phyloP scores from a whole-genome alignment of 1,140 invertebrate species.

The Zaprionus davidi region DNA sequence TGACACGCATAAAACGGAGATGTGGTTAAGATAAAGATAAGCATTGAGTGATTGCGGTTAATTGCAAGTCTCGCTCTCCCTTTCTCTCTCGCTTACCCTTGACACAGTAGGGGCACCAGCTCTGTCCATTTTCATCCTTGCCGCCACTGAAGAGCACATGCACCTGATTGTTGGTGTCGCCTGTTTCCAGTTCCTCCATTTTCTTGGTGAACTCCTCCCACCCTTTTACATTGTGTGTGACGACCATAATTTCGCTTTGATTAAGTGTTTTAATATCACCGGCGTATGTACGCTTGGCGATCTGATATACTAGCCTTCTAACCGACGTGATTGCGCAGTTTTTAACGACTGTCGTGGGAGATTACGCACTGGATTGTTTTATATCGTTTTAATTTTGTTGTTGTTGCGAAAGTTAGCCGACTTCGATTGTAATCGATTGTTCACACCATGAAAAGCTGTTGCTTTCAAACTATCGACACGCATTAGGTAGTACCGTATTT shows the following conservation, averaged over 20 bases:
- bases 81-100: constrained; percentile 85
- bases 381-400: constrained; percentile 36
- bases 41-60: constrained; percentile 29
- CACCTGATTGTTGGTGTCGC: constrained; percentile 83
- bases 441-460: neutral
- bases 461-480: neutral
- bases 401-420: constrained; percentile 28
- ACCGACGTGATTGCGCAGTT: constrained; percentile 66
- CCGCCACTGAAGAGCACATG: constrained; percentile 88
- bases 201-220: constrained; percentile 87
- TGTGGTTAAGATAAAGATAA: constrained; percentile 6
- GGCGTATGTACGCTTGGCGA: constrained; percentile 53
- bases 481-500: neutral
- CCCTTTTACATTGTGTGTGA: constrained; percentile 85
- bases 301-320: constrained; percentile 29
- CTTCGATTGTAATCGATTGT: constrained; percentile 24
- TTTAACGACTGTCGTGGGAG: constrained; percentile 40
- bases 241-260: constrained; percentile 85
- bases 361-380: constrained; percentile 38
- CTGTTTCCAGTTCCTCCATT: constrained; percentile 85
- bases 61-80: neutral
- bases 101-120: constrained; percentile 91
- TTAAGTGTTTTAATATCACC: constrained; percentile 37
- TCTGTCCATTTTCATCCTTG: constrained; percentile 87
- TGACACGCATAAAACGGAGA: constrained; percentile 1